Conservation (phyloP, 2,797 vertebrate genomes). For the Xyrichtys novacula region DNA sequence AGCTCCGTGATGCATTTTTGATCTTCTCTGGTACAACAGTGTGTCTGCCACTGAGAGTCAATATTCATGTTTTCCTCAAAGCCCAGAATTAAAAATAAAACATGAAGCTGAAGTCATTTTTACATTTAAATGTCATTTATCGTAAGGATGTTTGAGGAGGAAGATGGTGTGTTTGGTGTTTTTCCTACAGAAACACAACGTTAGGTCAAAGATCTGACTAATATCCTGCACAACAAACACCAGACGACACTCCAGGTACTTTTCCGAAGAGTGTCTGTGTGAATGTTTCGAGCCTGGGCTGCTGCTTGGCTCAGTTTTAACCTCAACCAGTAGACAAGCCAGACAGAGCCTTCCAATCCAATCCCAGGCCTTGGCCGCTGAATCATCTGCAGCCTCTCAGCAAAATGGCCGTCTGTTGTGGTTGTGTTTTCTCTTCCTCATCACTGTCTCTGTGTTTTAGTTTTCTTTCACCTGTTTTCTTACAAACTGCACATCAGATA, state of each 20-base stretch:
- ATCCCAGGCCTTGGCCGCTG: conserved; percentile 18
- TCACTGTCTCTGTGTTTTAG: background rate
- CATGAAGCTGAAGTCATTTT: too few relatives aligned
- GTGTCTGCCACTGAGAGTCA: too few relatives aligned
- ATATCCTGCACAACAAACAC: conserved; percentile 10
- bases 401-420: conserved; percentile 1
- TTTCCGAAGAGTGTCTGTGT: conserved; percentile 16
- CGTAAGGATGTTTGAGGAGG: too few relatives aligned
- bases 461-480: conserved; percentile 10
- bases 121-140: too few relatives aligned
- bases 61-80: too few relatives aligned
- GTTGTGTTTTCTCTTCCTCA: background rate
- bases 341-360: conserved; percentile 25
- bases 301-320: conserved; percentile 25
- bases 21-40: too few relatives aligned
- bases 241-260: conserved; percentile 7
- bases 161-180: too few relatives aligned
- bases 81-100: too few relatives aligned
- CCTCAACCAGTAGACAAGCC: conserved; percentile 29
- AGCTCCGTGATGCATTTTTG: too few relatives aligned
- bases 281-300: conserved; percentile 15
- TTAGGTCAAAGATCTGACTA: background rate
- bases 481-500: background rate
- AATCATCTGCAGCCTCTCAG: conserved; percentile 16
- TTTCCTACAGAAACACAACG: background rate